These are phyloP conservation scores for Lissonota sp. DNA, from an alignment of 2,888 invertebrate genomes.

Conservation along the genomic window DNA sequence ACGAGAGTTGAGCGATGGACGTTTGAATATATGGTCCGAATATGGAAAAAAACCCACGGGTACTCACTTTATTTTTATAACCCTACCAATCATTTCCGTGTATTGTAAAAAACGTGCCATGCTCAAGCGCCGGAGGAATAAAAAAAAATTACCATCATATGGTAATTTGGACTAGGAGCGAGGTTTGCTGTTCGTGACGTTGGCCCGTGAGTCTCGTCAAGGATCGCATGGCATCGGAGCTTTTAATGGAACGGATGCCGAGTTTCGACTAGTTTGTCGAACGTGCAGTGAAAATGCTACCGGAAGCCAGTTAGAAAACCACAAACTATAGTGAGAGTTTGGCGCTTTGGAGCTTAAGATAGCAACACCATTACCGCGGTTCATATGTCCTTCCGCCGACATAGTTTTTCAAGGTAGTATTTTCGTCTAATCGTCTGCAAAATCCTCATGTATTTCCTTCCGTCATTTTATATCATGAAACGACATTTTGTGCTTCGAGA, in stretches of 20 bases:
- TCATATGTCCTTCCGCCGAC: no score
- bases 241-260: conserved; percentile 47
- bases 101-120: no score
- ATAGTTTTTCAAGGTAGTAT: no score
- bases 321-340: no score
- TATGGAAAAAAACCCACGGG: not conserved
- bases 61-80: not conserved
- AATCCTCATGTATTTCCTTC: no score
- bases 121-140: not conserved
- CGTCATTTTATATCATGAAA: no score
- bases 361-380: no score
- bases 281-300: conserved; percentile 20
- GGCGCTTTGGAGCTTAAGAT: no score
- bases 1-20: not conserved
- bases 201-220: not conserved
- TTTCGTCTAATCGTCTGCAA: no score
- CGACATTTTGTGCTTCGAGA: no score
- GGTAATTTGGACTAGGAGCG: not conserved
- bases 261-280: conserved; percentile 53
- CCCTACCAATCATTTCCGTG: not conserved
- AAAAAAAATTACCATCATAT: conserved; percentile 6
- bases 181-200: conserved; percentile 17
- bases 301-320: conserved; percentile 6
- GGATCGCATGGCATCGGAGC: conserved; percentile 1
- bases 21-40: not conserved